phyloP scores from a whole-genome alignment of 1,140 invertebrate species.

The Calliopsis andreniformis region DNA sequence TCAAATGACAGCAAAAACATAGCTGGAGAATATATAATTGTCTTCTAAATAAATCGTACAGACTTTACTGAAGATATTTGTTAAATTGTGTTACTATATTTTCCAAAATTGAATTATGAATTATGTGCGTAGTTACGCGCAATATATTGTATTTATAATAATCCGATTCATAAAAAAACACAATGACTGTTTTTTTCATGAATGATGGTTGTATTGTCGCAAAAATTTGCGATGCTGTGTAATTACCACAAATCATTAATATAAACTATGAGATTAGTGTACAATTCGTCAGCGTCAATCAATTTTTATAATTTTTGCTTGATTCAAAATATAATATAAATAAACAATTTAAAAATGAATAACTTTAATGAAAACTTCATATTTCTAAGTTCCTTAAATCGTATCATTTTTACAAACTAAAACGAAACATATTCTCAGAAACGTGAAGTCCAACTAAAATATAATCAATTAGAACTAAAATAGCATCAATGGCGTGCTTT shows the following conservation, averaged over 20 bases:
- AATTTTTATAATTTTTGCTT: slow-evolving; percentile 70
- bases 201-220: slow-evolving; percentile 67
- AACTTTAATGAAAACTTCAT: slow-evolving; percentile 39
- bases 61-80: neutral
- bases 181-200: slow-evolving; percentile 45
- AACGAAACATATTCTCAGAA: slow-evolving; percentile 7
- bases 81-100: neutral
- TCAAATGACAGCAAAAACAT: neutral
- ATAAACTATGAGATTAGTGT: slow-evolving; percentile 51
- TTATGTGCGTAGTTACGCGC: too few relatives aligned
- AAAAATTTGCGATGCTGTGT: slow-evolving; percentile 61
- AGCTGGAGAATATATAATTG: neutral
- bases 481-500: slow-evolving; percentile 39
- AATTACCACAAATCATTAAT: slow-evolving; percentile 57
- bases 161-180: slow-evolving; percentile 25
- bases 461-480: slow-evolving; percentile 53
- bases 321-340: slow-evolving; percentile 73
- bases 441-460: neutral
- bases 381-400: slow-evolving; percentile 54
- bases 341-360: slow-evolving; percentile 65
- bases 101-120: slow-evolving; percentile 14
- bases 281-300: slow-evolving; percentile 65
- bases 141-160: too few relatives aligned
- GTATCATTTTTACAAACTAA: slow-evolving; percentile 41
- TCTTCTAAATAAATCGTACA: slow-evolving; percentile 18